Conservation (phyloP, 2,797 vertebrate genomes). For the Manis javanica region DNA sequence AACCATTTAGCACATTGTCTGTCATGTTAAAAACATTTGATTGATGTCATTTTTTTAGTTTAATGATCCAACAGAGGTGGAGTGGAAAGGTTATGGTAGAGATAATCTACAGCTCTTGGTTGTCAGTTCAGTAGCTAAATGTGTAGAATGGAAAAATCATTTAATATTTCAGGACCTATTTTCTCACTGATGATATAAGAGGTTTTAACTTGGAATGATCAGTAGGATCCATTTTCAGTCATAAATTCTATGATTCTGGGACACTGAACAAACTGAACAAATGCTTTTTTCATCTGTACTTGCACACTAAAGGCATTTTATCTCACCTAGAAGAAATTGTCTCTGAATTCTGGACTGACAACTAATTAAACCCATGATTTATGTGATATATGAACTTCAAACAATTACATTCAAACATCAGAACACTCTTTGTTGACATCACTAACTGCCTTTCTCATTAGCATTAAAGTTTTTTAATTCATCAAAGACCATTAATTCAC, state of each 20-base stretch:
- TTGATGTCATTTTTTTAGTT: not conserved
- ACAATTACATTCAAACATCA: conserved; percentile 55
- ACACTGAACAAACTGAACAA: not conserved
- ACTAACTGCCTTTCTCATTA: conserved; percentile 69
- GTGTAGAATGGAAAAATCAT: not conserved
- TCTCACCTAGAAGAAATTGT: not conserved
- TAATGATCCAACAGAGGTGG: not conserved
- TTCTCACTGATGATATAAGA: not conserved
- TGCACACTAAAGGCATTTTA: not conserved
- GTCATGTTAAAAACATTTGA: not conserved
- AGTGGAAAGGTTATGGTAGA: not conserved
- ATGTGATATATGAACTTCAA: not conserved
- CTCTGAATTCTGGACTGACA: not conserved
- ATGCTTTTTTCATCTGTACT: not conserved
- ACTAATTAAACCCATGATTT: not conserved
- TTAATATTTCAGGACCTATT: not conserved
- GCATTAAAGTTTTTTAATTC: conserved; percentile 71
- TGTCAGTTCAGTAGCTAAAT: not conserved
- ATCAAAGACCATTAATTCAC: conserved; percentile 75
- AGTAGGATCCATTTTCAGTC: not conserved
- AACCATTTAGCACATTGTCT: not conserved
- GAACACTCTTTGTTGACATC: conserved; percentile 69
- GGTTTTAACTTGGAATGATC: not conserved
- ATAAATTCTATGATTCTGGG: not conserved
- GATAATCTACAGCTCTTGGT: not conserved